Conservation (phyloP, 2,888 invertebrate genomes). For the Chouioia cunea region DNA sequence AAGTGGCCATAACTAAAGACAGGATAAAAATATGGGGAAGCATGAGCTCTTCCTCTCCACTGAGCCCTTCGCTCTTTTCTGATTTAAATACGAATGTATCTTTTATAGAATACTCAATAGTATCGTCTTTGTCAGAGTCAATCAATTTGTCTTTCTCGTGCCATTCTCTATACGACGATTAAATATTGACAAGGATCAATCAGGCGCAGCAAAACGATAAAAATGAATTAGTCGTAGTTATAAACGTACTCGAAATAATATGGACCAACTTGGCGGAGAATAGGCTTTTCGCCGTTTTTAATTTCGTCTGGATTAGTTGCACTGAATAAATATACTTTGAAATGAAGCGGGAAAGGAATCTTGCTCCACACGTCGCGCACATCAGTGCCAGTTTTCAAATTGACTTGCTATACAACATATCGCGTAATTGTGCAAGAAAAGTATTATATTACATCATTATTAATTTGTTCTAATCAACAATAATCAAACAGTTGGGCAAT, state of each 20-base stretch:
- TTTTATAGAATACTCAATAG: slow-evolving; percentile 78
- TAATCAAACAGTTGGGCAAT: too few species aligned
- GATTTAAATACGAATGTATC: slow-evolving; percentile 78
- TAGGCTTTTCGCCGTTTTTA: slow-evolving; percentile 72
- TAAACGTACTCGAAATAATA: slow-evolving; percentile 76
- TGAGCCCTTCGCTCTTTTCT: slow-evolving; percentile 75
- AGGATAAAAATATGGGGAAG: slow-evolving; percentile 80
- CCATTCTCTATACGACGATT: too few species aligned
- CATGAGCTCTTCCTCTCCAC: slow-evolving; percentile 79
- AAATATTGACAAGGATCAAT: background rate
- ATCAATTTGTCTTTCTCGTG: too few species aligned
- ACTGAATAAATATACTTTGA: slow-evolving; percentile 77
- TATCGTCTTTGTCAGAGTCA: slow-evolving; percentile 68
- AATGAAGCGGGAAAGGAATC: slow-evolving; percentile 75
- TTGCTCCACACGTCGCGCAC: slow-evolving; percentile 69
- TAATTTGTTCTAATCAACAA: too few species aligned
- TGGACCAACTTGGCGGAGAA: slow-evolving; percentile 77
- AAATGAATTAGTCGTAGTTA: background rate
- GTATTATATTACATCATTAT: too few species aligned
- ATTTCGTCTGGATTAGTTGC: slow-evolving; percentile 75
- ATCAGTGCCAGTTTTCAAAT: too few species aligned
- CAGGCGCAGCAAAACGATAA: background rate
- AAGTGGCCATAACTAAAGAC: slow-evolving; percentile 73
- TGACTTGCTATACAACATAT: too few species aligned
- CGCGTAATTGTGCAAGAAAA: too few species aligned